Percentiles rank a stretch among this genome's conserved stretches.
Conservation (phyloP, 1,140 invertebrate genomes). For the Drosophila obscura region DNA sequence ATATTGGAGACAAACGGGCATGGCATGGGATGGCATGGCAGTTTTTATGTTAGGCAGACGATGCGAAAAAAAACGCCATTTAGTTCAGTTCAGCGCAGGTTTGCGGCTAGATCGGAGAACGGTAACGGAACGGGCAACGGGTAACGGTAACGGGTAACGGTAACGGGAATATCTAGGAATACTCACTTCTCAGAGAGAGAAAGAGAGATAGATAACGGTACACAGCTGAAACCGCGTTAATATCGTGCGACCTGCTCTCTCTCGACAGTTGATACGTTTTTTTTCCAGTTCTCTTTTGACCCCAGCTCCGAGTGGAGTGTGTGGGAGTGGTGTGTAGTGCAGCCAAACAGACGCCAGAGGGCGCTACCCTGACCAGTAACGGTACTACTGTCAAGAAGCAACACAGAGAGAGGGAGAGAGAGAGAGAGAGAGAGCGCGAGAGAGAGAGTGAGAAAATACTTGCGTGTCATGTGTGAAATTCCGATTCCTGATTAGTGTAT, state of each 20-base stretch:
- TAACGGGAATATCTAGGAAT: constrained; percentile 5
- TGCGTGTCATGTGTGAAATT: constrained; percentile 71
- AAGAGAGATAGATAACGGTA: too few relatives aligned
- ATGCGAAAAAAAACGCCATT: constrained; percentile 58
- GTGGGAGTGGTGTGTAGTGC: not conserved
- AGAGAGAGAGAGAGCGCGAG: constrained; percentile 4
- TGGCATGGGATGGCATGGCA: constrained; percentile 6
- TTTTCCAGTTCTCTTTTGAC: too few relatives aligned
- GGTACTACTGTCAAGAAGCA: constrained; percentile 6
- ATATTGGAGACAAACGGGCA: constrained; percentile 81
- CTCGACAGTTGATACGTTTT: too few relatives aligned
- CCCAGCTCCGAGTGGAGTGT: not conserved
- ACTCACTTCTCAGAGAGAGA: too few relatives aligned
- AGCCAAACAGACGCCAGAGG: too few relatives aligned
- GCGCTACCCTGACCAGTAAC: too few relatives aligned
- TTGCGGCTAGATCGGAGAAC: constrained; percentile 73
- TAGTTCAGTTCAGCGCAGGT: constrained; percentile 81
- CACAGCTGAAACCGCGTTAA: too few relatives aligned
- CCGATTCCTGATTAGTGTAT: constrained; percentile 36
- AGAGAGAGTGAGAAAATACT: constrained; percentile 46
- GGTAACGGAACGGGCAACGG: constrained; percentile 36
- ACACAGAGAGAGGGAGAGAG: too few relatives aligned
- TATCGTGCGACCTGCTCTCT: too few relatives aligned
- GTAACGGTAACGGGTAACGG: constrained; percentile 21
- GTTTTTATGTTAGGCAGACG: constrained; percentile 67